These are phyloP conservation scores for Pomacea maculata DNA, from an alignment of 1,140 invertebrate species.

Conservation along the genomic window DNA sequence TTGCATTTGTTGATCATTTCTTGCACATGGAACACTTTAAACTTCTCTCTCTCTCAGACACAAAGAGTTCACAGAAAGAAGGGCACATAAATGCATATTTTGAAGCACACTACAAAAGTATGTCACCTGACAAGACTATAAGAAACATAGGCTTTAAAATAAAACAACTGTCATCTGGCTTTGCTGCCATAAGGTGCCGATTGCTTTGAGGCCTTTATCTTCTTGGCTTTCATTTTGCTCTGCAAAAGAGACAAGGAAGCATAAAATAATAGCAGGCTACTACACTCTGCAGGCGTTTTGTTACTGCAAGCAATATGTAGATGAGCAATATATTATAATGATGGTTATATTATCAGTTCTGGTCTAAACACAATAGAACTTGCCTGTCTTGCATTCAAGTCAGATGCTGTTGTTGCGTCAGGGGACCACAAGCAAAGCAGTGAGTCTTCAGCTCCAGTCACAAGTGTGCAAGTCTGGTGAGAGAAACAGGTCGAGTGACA, in stretches of 20 bases:
- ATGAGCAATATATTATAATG: not conserved
- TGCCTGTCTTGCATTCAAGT: not conserved
- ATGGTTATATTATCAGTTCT: not conserved
- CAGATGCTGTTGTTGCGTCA: not conserved
- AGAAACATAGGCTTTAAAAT: too few species aligned
- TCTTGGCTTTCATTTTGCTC: conserved; percentile 3
- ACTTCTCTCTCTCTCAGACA: too few species aligned
- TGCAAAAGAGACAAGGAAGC: not conserved
- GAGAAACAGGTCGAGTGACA: not conserved
- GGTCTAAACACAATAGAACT: not conserved
- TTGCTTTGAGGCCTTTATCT: not conserved
- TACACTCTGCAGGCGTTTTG: not conserved
- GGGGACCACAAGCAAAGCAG: conserved; percentile 24
- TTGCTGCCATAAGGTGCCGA: conserved; percentile 3
- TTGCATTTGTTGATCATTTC: too few species aligned
- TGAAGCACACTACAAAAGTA: too few species aligned
- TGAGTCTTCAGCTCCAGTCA: conserved; percentile 21
- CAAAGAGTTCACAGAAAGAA: too few species aligned
- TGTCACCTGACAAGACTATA: too few species aligned
- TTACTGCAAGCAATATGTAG: not conserved
- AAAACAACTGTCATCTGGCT: not conserved
- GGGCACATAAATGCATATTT: too few species aligned
- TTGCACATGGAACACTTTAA: too few species aligned
- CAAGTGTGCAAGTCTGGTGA: conserved; percentile 13
- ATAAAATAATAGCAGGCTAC: not conserved